Percentiles rank a stretch among this genome's conserved stretches.
These are phyloP conservation scores for Scolopax bukidnonensis DNA, from an alignment of 2,797 vertebrate species.

Conservation along the genomic window DNA sequence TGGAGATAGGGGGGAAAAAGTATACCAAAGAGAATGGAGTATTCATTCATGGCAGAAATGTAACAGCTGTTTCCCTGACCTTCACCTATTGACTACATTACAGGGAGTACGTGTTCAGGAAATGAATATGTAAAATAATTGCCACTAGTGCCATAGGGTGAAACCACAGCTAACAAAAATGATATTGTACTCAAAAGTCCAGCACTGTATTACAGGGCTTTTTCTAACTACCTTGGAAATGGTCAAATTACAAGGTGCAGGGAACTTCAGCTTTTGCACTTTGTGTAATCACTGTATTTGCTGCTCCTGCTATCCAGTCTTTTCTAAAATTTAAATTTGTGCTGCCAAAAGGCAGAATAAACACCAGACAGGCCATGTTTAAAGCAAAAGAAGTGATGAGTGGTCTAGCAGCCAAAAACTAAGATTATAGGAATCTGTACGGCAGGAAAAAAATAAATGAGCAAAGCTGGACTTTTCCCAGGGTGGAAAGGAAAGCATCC, in stretches of 20 bases:
- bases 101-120: not conserved
- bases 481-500: not conserved
- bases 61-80: not conserved
- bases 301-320: not conserved
- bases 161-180: conserved; percentile 16
- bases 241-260: conserved; percentile 4
- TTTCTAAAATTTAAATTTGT: conserved; percentile 19
- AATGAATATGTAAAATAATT: not conserved
- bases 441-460: conserved; percentile 13
- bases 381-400: conserved; percentile 21
- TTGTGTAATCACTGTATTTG: not conserved
- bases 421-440: conserved; percentile 32
- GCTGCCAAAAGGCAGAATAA: not conserved
- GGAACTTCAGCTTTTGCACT: not conserved
- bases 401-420: conserved; percentile 21
- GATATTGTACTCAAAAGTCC: not conserved
- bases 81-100: not conserved
- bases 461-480: not conserved
- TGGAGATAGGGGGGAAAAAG: not conserved
- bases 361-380: not conserved
- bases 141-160: not conserved
- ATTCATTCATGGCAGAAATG: conserved; percentile 2
- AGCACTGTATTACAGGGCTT: not conserved
- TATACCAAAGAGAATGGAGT: not conserved
- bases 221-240: conserved; percentile 8